Evolutionary conservation across 2,113 vertebrate genomes (phyloP).

Genomic region (Oryzias curvinotus): DNA sequence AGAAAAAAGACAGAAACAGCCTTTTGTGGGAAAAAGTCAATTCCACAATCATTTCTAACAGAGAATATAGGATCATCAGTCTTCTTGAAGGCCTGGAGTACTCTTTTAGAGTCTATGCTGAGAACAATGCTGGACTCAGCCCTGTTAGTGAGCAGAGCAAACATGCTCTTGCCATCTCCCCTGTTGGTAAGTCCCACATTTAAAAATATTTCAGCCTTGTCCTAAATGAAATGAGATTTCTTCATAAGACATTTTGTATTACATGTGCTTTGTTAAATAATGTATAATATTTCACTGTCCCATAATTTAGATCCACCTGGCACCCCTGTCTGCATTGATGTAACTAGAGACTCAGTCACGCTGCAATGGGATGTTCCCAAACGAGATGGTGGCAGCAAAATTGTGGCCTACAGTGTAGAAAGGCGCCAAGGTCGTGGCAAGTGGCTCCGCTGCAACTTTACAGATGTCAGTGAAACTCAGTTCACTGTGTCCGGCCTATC

Average conservation of each 20-base stretch:
- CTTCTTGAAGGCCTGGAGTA: conserved; percentile 96
- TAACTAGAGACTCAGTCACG: conserved; percentile 95
- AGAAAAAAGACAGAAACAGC: conserved; percentile 99
- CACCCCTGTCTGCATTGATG: conserved; percentile 93
- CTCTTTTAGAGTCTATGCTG: conserved; percentile 93
- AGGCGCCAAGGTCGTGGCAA: conserved; percentile 88
- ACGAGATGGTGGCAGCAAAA: conserved; percentile 93
- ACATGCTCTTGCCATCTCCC: conserved; percentile 89
- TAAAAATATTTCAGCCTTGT: too few species aligned
- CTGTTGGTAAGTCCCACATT: conserved; percentile 88
- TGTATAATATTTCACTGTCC: background rate
- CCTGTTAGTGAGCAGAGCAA: conserved; percentile 93
- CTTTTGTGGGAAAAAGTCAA: conserved; percentile 97
- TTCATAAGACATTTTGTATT: too few species aligned
- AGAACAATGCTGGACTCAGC: conserved; percentile 93
- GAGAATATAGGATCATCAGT: conserved; percentile 91
- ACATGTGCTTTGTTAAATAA: background rate
- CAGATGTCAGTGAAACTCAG: conserved; percentile 90
- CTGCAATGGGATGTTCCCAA: conserved; percentile 91
- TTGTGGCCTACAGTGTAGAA: conserved; percentile 95
- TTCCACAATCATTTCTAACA: conserved; percentile 85
- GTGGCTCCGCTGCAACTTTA: conserved; percentile 97
- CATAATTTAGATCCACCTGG: conserved; percentile 88
- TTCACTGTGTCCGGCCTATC: conserved; percentile 92
- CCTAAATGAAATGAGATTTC: too few species aligned